Percentiles rank a stretch among this genome's conserved stretches.
Evolutionary conservation across 1,140 invertebrate species (phyloP).

Genomic region (Caligus rogercresseyi): DNA sequence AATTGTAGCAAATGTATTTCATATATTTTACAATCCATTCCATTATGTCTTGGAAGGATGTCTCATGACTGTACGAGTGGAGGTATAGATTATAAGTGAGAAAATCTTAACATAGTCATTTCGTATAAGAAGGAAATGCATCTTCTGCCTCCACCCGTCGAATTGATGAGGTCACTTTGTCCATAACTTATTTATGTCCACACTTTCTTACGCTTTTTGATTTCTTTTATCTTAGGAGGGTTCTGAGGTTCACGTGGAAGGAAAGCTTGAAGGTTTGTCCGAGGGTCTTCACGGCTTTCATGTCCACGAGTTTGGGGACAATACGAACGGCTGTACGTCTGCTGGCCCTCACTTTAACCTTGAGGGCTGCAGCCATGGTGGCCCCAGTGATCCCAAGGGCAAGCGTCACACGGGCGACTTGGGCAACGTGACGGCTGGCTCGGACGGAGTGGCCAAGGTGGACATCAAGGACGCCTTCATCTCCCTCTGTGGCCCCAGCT

Average conservation of each 20-base stretch:
- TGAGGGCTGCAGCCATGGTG: conserved; percentile 59
- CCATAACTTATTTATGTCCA: too few relatives aligned
- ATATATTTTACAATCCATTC: not conserved
- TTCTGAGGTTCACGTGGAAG: conserved; percentile 33
- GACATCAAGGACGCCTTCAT: conserved; percentile 53
- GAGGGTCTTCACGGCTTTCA: conserved; percentile 77
- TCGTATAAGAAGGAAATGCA: too few relatives aligned
- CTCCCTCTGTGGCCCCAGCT: conserved; percentile 51
- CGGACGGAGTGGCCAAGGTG: conserved; percentile 53
- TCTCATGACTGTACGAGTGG: too few relatives aligned
- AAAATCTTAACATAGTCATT: too few relatives aligned
- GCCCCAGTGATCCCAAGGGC: conserved; percentile 41
- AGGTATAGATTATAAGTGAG: too few relatives aligned
- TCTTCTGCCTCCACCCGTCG: too few relatives aligned
- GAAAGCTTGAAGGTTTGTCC: conserved; percentile 47
- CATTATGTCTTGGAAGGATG: too few relatives aligned
- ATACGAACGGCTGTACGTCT: conserved; percentile 56
- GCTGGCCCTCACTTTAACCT: conserved; percentile 95
- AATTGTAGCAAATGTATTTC: not conserved
- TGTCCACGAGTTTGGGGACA: conserved; percentile 44
- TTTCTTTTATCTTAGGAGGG: conserved; percentile 8
- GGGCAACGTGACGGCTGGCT: conserved; percentile 61
- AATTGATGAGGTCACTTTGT: too few relatives aligned
- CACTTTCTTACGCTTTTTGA: too few relatives aligned
- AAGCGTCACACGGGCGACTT: conserved; percentile 72